A percentile compares a stretch with the other conserved stretches of the same genome.
Conservation (phyloP, 1,140 invertebrate genomes). For the Acromyrmex heyeri region DNA sequence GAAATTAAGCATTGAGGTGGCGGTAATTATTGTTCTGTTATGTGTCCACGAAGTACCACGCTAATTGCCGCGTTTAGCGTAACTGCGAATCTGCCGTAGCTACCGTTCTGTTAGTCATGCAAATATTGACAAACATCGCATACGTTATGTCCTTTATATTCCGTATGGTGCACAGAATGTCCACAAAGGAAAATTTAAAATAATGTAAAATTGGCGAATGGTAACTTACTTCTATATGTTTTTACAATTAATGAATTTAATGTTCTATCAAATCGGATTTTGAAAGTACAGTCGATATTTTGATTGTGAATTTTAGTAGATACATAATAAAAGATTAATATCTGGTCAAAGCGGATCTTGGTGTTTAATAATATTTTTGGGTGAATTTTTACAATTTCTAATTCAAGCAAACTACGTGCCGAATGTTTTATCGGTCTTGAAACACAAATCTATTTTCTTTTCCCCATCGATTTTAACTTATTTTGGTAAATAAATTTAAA, state of each 20-base stretch:
- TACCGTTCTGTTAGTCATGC: conserved; percentile 12
- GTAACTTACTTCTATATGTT: not conserved
- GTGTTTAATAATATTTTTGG: too few relatives aligned
- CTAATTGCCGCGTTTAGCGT: conserved; percentile 36
- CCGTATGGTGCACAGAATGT: not conserved
- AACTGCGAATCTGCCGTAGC: conserved; percentile 6
- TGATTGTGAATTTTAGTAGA: too few relatives aligned
- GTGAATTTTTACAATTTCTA: too few relatives aligned
- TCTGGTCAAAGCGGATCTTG: too few relatives aligned
- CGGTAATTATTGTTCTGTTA: conserved; percentile 30
- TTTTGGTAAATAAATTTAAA: too few relatives aligned
- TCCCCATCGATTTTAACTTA: too few relatives aligned
- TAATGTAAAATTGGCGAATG: not conserved
- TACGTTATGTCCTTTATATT: not conserved
- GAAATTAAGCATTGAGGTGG: conserved; percentile 36
- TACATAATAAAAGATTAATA: too few relatives aligned
- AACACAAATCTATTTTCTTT: too few relatives aligned
- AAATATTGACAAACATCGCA: conserved; percentile 32
- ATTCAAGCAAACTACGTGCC: too few relatives aligned
- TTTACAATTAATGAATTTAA: not conserved
- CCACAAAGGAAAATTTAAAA: not conserved
- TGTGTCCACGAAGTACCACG: not conserved
- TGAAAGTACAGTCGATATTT: too few relatives aligned
- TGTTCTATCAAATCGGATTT: too few relatives aligned
- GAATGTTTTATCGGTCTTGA: too few relatives aligned